Base-by-base conservation (phyloP, 2,888 invertebrate species). In the Drosophila subquinaria region DNA sequence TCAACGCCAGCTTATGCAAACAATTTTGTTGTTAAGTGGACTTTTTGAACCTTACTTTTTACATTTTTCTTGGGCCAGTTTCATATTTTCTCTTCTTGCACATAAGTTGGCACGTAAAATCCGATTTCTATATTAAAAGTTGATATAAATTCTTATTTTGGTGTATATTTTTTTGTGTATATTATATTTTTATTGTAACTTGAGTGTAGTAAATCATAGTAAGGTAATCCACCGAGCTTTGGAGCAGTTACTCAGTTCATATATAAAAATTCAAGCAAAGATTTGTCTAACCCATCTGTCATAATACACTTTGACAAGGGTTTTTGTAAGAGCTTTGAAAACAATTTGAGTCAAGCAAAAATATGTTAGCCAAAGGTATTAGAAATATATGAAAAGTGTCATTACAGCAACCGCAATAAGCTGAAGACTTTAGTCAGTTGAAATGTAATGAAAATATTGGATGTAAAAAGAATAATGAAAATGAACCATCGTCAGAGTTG, bases 11-110 rank as follows among this genome's bases (percentile, higher is more conserved):
- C 60, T 79, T 71, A 82, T 76, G 64, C 72, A 50, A 83, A 80
- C 69, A 69, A 77, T 88, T 81, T 83, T 59, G 56, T 67, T 80
- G 65, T 77, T 79, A 75, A 85, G 73, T 77, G 67, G 77, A 88
- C 75, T 83, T 73, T 76, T 66, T 70, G 75, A 76, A 81, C 84
- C 68, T 69, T 72, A 63, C n/a, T 52, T 59, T 36, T 59, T 36
- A 27, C 56, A 63, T 50, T 69, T 55, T 45, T 20, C n/a, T 30
- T 48, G 27, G 53, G 57, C 42, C 53, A 69, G 66, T 88, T 78
- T 69, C 27, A 82, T 68, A 79, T 79, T 79, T 81, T 51, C 63
- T 36, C 75, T 88, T 85, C 79, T 88, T 70, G 65, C 69, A 59
- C 75, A 67, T 60, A 71, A 81, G 79, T 81, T 79, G 67, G 61